phyloP scores from a whole-genome alignment of 2,113 vertebrate species.

The Pangasianodon gigas region DNA sequence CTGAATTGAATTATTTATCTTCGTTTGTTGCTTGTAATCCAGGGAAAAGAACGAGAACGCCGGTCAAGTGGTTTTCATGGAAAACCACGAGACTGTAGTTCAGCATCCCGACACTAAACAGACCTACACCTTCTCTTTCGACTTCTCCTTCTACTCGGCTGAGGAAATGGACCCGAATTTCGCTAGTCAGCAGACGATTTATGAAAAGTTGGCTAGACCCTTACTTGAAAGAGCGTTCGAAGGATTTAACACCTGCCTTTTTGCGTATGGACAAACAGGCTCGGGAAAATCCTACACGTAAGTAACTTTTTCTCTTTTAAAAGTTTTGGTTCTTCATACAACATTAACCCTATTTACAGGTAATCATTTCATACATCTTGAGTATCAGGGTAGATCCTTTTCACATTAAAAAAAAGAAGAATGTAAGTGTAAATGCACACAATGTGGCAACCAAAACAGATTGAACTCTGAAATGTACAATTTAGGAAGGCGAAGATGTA shows the following conservation, averaged over 20 bases:
- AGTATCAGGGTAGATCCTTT: neutral
- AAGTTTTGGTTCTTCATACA: neutral
- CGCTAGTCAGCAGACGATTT: slow-evolving; percentile 81
- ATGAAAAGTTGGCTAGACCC: slow-evolving; percentile 80
- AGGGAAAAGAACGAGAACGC: slow-evolving; percentile 84
- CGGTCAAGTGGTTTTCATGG: slow-evolving; percentile 80
- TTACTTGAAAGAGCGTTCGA: slow-evolving; percentile 87
- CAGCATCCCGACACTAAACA: slow-evolving; percentile 82
- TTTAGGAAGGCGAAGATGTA: neutral
- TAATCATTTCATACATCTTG: neutral
- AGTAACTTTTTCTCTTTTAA: slow-evolving; percentile 57
- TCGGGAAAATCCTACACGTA: slow-evolving; percentile 98
- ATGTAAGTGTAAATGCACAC: no score
- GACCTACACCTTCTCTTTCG: slow-evolving; percentile 81
- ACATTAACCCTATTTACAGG: neutral
- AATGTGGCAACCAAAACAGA: no score
- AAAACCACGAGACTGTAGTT: slow-evolving; percentile 79
- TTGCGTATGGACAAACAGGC: slow-evolving; percentile 96
- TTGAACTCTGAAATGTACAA: neutral
- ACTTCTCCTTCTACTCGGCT: slow-evolving; percentile 89
- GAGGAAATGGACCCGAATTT: slow-evolving; percentile 75
- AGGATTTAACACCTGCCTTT: slow-evolving; percentile 92
- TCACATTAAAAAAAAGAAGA: neutral
- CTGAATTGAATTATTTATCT: neutral
- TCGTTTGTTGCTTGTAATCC: slow-evolving; percentile 8